Percentiles rank a stretch among this genome's conserved stretches.
phyloP scores from a whole-genome alignment of 2,797 vertebrate genomes.

The Sebastes oblongus region DNA sequence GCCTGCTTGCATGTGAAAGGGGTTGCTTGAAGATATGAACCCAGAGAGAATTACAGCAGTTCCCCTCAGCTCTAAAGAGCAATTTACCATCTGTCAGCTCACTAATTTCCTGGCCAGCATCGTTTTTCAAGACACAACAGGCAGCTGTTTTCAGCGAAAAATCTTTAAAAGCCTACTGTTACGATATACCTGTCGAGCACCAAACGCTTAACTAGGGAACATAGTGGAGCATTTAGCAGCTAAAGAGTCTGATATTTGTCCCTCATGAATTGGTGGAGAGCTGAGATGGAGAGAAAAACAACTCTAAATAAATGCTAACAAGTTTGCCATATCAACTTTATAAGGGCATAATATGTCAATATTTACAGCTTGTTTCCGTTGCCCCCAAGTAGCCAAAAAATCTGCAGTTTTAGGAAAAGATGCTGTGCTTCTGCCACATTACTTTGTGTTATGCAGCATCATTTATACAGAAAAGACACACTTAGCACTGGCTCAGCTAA shows the following conservation, averaged over 20 bases:
- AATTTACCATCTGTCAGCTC: neutral
- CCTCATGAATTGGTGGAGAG: neutral
- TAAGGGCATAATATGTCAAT: neutral
- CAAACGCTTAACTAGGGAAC: neutral
- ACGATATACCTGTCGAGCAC: neutral
- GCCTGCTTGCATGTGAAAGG: neutral
- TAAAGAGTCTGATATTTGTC: neutral
- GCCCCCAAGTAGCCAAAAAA: neutral
- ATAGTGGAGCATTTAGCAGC: neutral
- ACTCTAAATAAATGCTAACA: neutral
- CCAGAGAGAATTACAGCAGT: neutral
- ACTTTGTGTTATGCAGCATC: neutral
- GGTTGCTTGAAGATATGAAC: neutral
- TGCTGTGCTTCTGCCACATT: neutral
- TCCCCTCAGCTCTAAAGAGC: neutral
- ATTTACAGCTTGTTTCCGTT: neutral
- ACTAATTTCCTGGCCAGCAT: neutral
- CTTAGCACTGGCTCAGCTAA: slow-evolving; percentile 3
- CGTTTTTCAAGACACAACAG: neutral
- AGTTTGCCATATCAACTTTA: neutral
- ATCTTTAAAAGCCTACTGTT: neutral
- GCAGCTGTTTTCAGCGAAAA: neutral
- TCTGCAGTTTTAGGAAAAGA: neutral
- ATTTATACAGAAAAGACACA: neutral
- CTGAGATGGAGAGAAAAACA: neutral